A percentile compares a stretch with the other conserved stretches of the same genome.
phyloP scores from a whole-genome alignment of 2,888 invertebrate species.

The Lordiphosa fenestrarum region DNA sequence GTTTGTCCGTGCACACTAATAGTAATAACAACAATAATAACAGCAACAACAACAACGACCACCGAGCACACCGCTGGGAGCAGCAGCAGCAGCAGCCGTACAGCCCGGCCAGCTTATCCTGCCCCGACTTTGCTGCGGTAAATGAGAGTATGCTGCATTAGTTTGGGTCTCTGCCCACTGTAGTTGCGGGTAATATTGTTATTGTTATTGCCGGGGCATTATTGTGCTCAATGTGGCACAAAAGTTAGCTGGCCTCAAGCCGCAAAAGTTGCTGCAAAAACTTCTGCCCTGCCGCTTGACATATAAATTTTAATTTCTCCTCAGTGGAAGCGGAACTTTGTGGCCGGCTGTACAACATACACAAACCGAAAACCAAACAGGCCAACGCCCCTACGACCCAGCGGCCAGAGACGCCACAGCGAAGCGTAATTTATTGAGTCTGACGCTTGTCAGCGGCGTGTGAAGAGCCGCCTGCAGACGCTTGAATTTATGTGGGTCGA shows the following conservation, averaged over 20 bases:
- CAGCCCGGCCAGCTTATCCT: slow-evolving; percentile 4
- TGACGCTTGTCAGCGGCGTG: slow-evolving; percentile 48
- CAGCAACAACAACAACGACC: slow-evolving; percentile 21
- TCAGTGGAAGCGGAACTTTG: slow-evolving; percentile 37
- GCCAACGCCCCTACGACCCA: slow-evolving; percentile 12
- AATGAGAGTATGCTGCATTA: slow-evolving; percentile 51
- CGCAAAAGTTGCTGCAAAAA: slow-evolving; percentile 47
- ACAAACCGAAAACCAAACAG: slow-evolving; percentile 18
- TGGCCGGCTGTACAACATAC: slow-evolving; percentile 27
- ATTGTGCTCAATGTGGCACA: slow-evolving; percentile 55
- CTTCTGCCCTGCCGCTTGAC: slow-evolving; percentile 40
- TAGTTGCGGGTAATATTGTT: slow-evolving; percentile 43
- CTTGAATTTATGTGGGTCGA: slow-evolving; percentile 38
- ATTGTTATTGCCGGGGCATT: slow-evolving; percentile 43
- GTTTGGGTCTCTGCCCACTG: slow-evolving; percentile 31
- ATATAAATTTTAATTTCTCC: slow-evolving; percentile 56
- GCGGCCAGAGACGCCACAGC: slow-evolving; percentile 6
- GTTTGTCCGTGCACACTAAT: slow-evolving; percentile 9
- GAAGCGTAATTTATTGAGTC: slow-evolving; percentile 53
- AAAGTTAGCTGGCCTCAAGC: slow-evolving; percentile 48
- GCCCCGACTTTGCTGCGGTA: slow-evolving; percentile 42
- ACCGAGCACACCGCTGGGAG: slow-evolving; percentile 20
- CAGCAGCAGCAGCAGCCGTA: slow-evolving; percentile 1
- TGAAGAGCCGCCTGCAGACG: slow-evolving; percentile 31
- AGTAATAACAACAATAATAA: slow-evolving; percentile 31